Conservation (phyloP, 1,140 invertebrate species). For the Euwallacea similis region DNA sequence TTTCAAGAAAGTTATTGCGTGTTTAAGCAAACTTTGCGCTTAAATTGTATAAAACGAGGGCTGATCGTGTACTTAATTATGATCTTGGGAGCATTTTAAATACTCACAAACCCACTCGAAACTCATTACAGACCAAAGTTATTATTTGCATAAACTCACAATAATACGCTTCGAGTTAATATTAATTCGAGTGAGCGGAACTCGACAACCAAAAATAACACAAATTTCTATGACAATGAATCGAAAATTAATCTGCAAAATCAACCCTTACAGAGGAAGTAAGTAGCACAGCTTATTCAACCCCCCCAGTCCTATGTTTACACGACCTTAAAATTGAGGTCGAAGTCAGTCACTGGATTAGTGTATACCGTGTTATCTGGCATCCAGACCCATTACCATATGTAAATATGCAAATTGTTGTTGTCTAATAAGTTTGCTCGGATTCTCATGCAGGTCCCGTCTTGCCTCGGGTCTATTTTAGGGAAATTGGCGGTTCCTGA, state of each 20-base stretch:
- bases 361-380: slow-evolving; percentile 39
- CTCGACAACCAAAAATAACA: not conserved
- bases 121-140: not conserved
- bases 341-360: slow-evolving; percentile 38
- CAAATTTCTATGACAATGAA: slow-evolving; percentile 3
- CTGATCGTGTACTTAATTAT: slow-evolving; percentile 3
- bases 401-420: slow-evolving; percentile 48
- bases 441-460: slow-evolving; percentile 42
- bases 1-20: slow-evolving; percentile 4
- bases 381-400: slow-evolving; percentile 42
- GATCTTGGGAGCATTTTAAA: not conserved
- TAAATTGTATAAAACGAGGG: not conserved
- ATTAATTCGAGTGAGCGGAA: not conserved
- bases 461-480: slow-evolving; percentile 40
- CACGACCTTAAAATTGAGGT: slow-evolving; percentile 31
- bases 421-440: slow-evolving; percentile 44
- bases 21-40: not conserved
- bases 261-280: slow-evolving; percentile 11
- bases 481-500: slow-evolving; percentile 38
- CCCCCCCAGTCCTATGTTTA: slow-evolving; percentile 22
- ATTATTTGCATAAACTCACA: not conserved
- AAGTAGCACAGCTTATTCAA: slow-evolving; percentile 24
- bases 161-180: not conserved
- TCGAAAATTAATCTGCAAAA: slow-evolving; percentile 30
- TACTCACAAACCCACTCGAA: not conserved